Percentiles rank a stretch among this genome's conserved stretches.
These are phyloP conservation scores for Athene noctua DNA, from an alignment of 2,113 vertebrate genomes.

Conservation along the genomic window DNA sequence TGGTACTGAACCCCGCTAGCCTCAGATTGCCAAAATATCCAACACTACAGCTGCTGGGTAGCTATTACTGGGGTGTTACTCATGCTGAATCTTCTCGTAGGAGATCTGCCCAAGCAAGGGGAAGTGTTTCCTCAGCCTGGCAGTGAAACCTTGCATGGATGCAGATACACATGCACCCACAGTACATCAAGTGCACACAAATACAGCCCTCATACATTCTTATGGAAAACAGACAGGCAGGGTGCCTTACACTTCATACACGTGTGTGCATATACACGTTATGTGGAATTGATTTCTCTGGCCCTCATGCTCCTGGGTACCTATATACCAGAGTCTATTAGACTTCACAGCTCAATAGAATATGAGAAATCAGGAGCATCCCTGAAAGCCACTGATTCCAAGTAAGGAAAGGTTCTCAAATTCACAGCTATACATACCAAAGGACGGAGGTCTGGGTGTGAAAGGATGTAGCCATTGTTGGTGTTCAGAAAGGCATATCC, in stretches of 20 bases:
- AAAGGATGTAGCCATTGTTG: conserved; percentile 97
- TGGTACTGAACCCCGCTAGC: background rate
- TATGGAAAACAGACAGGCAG: background rate
- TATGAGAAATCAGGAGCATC: background rate
- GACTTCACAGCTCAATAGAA: background rate
- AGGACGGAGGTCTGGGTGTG: conserved; percentile 92
- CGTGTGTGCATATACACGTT: background rate
- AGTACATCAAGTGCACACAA: background rate
- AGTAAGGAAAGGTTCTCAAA: background rate
- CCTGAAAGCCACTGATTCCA: background rate
- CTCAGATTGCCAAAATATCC: background rate
- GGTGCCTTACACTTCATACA: background rate
- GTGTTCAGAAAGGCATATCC: conserved; percentile 93
- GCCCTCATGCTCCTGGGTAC: background rate
- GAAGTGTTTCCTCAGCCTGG: background rate
- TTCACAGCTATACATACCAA: conserved; percentile 77
- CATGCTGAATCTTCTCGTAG: background rate
- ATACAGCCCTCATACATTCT: background rate
- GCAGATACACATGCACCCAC: fast-evolving
- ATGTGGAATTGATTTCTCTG: background rate
- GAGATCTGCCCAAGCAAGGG: background rate
- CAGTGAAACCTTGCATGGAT: background rate
- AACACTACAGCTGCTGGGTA: background rate
- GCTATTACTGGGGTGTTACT: background rate
- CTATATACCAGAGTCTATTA: background rate